phyloP scores from a whole-genome alignment of 2,113 vertebrate species.

The Lycocorax pyrrhopterus region DNA sequence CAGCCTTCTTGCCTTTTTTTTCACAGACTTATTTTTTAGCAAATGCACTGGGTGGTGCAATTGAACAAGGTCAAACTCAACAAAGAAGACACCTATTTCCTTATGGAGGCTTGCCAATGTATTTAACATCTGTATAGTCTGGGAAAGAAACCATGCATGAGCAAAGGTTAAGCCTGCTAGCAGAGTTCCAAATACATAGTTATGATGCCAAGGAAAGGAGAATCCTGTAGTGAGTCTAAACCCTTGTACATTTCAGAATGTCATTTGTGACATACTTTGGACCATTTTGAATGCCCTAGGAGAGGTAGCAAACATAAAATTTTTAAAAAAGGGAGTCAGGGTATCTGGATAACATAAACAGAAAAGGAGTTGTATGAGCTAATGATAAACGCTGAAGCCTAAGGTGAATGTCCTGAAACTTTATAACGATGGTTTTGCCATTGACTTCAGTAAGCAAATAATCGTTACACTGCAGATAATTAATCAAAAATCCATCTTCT shows the following conservation, averaged over 20 bases:
- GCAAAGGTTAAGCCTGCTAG: neutral
- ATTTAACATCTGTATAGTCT: neutral
- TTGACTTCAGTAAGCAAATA: neutral
- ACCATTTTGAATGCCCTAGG: neutral
- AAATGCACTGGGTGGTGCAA: neutral
- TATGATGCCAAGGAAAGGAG: neutral
- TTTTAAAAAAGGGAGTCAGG: neutral
- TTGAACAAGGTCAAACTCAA: neutral
- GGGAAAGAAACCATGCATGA: neutral
- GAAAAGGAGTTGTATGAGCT: neutral
- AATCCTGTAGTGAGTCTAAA: neutral
- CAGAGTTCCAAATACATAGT: neutral
- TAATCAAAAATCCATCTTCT: neutral
- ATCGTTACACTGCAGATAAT: neutral
- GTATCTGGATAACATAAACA: neutral
- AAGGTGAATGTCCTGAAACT: neutral
- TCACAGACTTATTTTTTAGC: neutral
- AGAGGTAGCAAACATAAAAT: neutral
- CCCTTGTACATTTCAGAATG: neutral
- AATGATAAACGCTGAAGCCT: neutral
- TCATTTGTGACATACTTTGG: neutral
- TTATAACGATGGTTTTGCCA: neutral
- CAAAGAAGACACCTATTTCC: neutral
- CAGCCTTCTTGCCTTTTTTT: neutral
- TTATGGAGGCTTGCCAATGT: neutral